Evolutionary conservation across 1,140 invertebrate species (phyloP), one percentile per base, ranked within the genome.

Genomic region (Cyrtorhinus lividipennis): DNA sequence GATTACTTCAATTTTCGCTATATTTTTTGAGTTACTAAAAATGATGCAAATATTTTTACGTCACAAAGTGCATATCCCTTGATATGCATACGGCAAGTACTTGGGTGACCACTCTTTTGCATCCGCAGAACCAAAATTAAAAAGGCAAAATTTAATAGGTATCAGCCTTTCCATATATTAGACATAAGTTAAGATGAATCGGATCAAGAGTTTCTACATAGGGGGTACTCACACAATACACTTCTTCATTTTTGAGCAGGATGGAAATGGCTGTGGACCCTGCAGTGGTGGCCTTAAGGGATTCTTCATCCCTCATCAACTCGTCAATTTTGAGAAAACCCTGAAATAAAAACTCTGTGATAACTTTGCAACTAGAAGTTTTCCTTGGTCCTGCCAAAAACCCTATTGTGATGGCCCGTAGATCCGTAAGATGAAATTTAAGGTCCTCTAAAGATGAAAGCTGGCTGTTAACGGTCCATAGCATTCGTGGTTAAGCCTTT

Each of bases 181-280:
- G n/a, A n/a, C n/a, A n/a, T n/a, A n/a, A n/a, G n/a, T n/a, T n/a
- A 59, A 59, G 24, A 23, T 3, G 2, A 12, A 59, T 12, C 2
- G 57, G n/a, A 44, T 10, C n/a, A 44, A 13, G n/a, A 59, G 12
- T 24, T n/a, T n/a, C n/a, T 25, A 56, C 13, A 12, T 5, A 57
- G n/a, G 2, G 13, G 57, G 24, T 66, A 75, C 79, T 74, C 78
- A 83, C 90, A 79, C 90, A 92, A 72, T 86, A 95, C 15, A 95
- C 75, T 69, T 81, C 81, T 69, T 85, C 85, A 68, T 88, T 81
- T 75, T 88, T 90, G 20, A 99, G 80, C 0, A 98, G 71, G 38
- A 93, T 80, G 61, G 85, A 82, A 23, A 96, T 85, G 3, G 94
- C 95, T 59, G 96, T 99, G 18, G 92, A 92, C 26, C 96, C 95